phyloP scores from a whole-genome alignment of 1,140 invertebrate species.

The Drosophila saltans region DNA sequence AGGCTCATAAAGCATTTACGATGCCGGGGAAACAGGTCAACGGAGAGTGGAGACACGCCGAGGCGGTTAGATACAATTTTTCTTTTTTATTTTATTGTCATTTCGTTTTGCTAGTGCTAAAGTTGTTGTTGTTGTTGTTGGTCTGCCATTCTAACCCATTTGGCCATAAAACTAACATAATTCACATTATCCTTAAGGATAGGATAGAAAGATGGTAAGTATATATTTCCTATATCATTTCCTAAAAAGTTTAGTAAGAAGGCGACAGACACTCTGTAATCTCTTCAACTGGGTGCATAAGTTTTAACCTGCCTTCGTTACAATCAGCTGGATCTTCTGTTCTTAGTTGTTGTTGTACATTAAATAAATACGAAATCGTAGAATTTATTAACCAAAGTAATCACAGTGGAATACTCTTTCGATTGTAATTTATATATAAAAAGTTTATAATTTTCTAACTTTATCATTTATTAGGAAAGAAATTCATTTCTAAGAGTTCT shows the following conservation, averaged over 20 bases:
- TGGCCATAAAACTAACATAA: constrained; percentile 78
- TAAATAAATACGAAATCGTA: constrained; percentile 28
- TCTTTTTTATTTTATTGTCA: constrained; percentile 70
- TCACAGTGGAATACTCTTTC: constrained; percentile 22
- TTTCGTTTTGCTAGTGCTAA: constrained; percentile 42
- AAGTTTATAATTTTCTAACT: too few species aligned
- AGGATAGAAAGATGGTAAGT: constrained; percentile 8
- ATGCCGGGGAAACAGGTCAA: constrained; percentile 48
- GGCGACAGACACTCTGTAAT: background rate
- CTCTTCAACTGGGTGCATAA: constrained; percentile 67
- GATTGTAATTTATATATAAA: too few species aligned
- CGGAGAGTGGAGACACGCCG: constrained; percentile 10
- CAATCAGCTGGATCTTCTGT: constrained; percentile 53
- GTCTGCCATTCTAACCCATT: constrained; percentile 61
- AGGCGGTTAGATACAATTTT: constrained; percentile 72
- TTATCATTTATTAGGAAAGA: too few species aligned
- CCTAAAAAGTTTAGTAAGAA: background rate
- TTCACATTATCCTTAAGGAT: constrained; percentile 61
- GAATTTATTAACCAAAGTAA: too few species aligned
- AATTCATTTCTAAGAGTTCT: too few species aligned
- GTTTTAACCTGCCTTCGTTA: constrained; percentile 80
- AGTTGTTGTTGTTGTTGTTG: constrained; percentile 4
- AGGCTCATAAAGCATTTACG: constrained; percentile 81
- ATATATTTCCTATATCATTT: background rate
- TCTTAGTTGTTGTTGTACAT: constrained; percentile 31